Evolutionary conservation across 2,113 vertebrate species (phyloP).

Genomic region (Eidolon helvum): DNA sequence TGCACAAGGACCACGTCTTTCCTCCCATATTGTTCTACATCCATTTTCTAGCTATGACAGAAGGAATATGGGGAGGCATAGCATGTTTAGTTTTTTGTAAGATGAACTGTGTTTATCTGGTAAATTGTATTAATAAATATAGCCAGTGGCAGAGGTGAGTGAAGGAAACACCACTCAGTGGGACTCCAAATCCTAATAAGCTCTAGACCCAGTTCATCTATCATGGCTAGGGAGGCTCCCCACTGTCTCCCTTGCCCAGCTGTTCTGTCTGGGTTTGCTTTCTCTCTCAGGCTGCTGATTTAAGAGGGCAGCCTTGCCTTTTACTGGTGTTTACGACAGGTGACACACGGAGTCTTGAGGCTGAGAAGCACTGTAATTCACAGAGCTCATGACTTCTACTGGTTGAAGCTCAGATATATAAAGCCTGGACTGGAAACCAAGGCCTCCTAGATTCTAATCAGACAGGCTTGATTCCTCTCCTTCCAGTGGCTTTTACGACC

Average conservation of each 20-base stretch:
- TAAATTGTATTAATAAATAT: not conserved
- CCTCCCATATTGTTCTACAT: not conserved
- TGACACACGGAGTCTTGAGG: not conserved
- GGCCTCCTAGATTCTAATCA: constrained; percentile 50
- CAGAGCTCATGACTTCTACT: not conserved
- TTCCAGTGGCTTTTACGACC: constrained; percentile 50
- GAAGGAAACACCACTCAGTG: not conserved
- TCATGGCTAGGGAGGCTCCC: not conserved
- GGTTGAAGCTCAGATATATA: not conserved
- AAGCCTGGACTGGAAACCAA: constrained; percentile 12
- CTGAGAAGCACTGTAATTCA: constrained; percentile 56
- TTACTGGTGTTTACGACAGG: constrained; percentile 26
- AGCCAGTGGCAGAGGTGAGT: not conserved
- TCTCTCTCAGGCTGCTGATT: constrained; percentile 51
- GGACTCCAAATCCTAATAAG: not conserved
- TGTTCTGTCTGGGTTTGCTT: not conserved
- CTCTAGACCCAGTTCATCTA: not conserved
- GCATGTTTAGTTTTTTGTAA: not conserved
- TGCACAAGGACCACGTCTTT: not conserved
- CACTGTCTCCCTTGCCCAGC: not conserved
- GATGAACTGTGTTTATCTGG: not conserved
- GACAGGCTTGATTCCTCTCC: not conserved
- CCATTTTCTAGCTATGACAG: not conserved
- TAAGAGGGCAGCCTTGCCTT: constrained; percentile 60
- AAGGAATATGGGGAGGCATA: not conserved